These are phyloP conservation scores for Leucania comma DNA, from an alignment of 2,888 invertebrate genomes.

Conservation along the genomic window DNA sequence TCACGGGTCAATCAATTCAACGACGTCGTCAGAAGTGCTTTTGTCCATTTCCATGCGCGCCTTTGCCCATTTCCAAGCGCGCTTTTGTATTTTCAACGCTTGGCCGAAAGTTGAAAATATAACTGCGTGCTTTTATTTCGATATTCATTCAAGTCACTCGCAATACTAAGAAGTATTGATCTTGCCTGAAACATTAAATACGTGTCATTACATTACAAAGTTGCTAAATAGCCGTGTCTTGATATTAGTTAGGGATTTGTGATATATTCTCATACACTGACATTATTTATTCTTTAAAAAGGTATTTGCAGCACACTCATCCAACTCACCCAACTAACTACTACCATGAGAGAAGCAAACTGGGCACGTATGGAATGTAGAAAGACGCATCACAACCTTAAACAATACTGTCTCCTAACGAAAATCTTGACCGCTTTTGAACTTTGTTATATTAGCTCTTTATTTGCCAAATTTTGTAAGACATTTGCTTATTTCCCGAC, in stretches of 20 bases:
- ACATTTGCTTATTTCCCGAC: too few species aligned
- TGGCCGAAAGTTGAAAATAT: background rate
- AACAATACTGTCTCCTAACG: background rate
- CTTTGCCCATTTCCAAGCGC: background rate
- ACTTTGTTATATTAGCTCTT: background rate
- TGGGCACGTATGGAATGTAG: constrained; percentile 13
- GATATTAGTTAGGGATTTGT: background rate
- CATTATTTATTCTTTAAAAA: constrained; percentile 12
- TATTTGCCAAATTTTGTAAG: too few species aligned
- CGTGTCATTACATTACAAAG: background rate
- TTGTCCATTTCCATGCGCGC: too few species aligned
- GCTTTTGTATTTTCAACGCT: background rate
- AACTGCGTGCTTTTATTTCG: too few species aligned
- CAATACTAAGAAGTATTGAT: background rate
- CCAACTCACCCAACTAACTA: constrained; percentile 2
- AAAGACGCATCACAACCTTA: background rate
- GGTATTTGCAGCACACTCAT: constrained; percentile 16
- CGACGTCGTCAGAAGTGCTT: too few species aligned
- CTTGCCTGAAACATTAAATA: background rate
- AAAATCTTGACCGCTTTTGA: constrained; percentile 10
- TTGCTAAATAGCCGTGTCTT: background rate
- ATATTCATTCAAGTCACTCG: background rate
- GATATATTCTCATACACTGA: background rate
- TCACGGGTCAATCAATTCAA: too few species aligned
- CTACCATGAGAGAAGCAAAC: constrained; percentile 8